Evolutionary conservation across 1,140 invertebrate genomes (phyloP).

Genomic region (Drosophila yakuba): DNA sequence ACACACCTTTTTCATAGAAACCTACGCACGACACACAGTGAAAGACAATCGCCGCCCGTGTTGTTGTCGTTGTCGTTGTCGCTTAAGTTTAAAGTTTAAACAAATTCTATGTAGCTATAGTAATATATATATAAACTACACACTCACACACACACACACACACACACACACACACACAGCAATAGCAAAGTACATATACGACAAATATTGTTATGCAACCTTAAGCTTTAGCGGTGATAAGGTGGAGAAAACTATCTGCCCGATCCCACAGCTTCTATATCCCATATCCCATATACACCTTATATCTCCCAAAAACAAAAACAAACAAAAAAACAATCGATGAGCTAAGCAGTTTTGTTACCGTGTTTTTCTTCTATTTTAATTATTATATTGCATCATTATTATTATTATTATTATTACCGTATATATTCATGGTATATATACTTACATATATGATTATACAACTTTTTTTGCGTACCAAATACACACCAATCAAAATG

Average conservation of each 20-base stretch:
- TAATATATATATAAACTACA: slow-evolving; percentile 22
- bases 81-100: slow-evolving; percentile 42
- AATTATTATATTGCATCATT: slow-evolving; percentile 49
- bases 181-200: slow-evolving; percentile 39
- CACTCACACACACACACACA: slow-evolving; percentile 30
- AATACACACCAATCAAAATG: slow-evolving; percentile 74
- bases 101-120: slow-evolving; percentile 29
- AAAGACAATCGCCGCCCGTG: slow-evolving; percentile 50
- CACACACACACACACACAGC: slow-evolving; percentile 43
- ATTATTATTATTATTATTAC: slow-evolving; percentile 53
- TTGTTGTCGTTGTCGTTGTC: slow-evolving; percentile 54
- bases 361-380: slow-evolving; percentile 64
- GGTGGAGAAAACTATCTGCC: slow-evolving; percentile 11
- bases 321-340: slow-evolving; percentile 6
- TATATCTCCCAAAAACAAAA: neutral
- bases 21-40: slow-evolving; percentile 29
- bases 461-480: slow-evolving; percentile 74
- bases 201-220: slow-evolving; percentile 57
- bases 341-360: slow-evolving; percentile 69
- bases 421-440: slow-evolving; percentile 35
- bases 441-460: slow-evolving; percentile 55
- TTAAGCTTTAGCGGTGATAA: slow-evolving; percentile 37
- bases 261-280: slow-evolving; percentile 2
- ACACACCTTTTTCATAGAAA: neutral
- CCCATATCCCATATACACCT: neutral